Conservation (phyloP, 1,140 invertebrate species). For the Sycophila sp. region DNA sequence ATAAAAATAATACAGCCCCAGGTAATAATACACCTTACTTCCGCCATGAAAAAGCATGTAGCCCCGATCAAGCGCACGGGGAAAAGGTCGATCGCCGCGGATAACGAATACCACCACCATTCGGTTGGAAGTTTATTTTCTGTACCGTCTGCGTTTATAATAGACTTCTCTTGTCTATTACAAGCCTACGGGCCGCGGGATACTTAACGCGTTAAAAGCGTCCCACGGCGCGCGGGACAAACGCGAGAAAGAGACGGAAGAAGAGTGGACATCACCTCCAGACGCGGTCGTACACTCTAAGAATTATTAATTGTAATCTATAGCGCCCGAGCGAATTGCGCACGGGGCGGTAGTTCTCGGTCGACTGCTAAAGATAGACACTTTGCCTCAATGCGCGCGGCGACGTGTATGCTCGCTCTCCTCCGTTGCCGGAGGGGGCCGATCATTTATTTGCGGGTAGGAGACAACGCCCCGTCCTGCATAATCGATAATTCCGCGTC, state of each 20-base stretch:
- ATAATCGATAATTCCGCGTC: constrained; percentile 11
- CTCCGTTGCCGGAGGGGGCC: neutral
- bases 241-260: neutral
- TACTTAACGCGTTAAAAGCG: constrained; percentile 5
- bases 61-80: neutral
- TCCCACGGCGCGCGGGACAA: neutral
- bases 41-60: neutral
- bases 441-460: constrained; percentile 14
- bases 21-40: neutral
- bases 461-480: constrained; percentile 18
- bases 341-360: no score
- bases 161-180: neutral
- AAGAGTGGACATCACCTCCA: neutral
- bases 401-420: neutral
- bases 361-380: constrained; percentile 19
- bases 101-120: neutral
- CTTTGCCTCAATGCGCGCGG: constrained; percentile 1
- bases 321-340: neutral
- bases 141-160: constrained; percentile 1
- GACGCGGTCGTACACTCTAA: neutral
- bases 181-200: neutral
- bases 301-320: constrained; percentile 33
- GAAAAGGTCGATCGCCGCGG: neutral
- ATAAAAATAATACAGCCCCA: no score
- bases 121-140: constrained; percentile 2